These are phyloP conservation scores for Arvicanthis niloticus DNA, from an alignment of 2,113 vertebrate species.

Conservation along the genomic window DNA sequence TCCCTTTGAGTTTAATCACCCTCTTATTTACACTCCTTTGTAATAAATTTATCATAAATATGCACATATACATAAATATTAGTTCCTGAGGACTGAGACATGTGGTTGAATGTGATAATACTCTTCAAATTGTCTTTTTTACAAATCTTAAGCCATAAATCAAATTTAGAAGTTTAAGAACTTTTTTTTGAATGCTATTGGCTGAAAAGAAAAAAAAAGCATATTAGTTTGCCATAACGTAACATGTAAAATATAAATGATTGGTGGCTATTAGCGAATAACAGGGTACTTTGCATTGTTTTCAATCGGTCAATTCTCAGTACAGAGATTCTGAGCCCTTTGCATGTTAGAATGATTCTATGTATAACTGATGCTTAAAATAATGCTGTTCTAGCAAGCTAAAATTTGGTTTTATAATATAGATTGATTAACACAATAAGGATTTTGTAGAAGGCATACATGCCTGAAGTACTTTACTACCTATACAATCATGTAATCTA, in stretches of 20 bases:
- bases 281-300: background rate
- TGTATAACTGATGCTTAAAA: background rate
- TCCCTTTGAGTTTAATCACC: background rate
- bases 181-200: background rate
- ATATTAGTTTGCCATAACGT: background rate
- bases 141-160: background rate
- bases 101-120: background rate
- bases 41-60: background rate
- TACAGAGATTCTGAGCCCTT: background rate
- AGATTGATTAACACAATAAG: background rate
- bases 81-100: background rate
- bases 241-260: background rate
- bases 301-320: background rate
- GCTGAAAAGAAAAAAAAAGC: background rate
- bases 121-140: background rate
- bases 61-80: background rate
- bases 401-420: background rate
- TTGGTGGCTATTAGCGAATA: background rate
- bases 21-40: background rate
- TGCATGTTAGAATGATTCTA: background rate
- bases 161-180: background rate
- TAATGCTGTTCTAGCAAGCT: background rate
- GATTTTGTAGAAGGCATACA: background rate
- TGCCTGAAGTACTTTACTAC: constrained; percentile 7
- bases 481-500: background rate